Evolutionary conservation across 2,113 vertebrate genomes (phyloP).

Genomic region (Ramphastos sulfuratus): DNA sequence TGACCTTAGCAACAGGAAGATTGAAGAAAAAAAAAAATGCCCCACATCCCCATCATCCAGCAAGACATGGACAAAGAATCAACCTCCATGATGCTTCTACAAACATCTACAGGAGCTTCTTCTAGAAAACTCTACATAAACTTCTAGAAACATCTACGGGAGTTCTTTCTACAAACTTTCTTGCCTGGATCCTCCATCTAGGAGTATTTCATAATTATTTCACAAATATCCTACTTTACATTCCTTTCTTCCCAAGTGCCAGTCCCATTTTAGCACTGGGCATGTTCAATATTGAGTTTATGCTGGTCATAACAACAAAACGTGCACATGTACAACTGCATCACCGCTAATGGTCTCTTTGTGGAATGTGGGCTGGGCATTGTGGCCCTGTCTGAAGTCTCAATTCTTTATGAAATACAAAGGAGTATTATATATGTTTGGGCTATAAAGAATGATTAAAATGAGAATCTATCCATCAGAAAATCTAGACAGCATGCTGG

Average conservation of each 20-base stretch:
- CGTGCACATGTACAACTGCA: neutral
- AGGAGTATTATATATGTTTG: neutral
- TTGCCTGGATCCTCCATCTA: neutral
- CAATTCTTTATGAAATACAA: neutral
- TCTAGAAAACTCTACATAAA: neutral
- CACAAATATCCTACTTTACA: neutral
- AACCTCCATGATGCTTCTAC: neutral
- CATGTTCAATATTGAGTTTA: neutral
- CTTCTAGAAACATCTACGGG: neutral
- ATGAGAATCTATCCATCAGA: neutral
- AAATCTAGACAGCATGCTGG: neutral
- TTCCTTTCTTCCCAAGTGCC: neutral
- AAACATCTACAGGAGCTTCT: neutral
- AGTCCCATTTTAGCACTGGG: neutral
- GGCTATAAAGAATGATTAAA: neutral
- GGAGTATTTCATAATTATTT: neutral
- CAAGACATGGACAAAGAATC: neutral
- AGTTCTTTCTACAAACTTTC: neutral
- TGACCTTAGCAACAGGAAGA: neutral
- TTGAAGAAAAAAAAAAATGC: neutral
- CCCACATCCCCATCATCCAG: neutral
- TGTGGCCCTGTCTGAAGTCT: neutral
- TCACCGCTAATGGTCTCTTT: neutral
- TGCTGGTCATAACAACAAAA: neutral
- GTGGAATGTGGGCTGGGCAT: neutral